A percentile compares a stretch with the other conserved stretches of the same genome.
Evolutionary conservation across 2,888 invertebrate species (phyloP).

Genomic region (Drosophila nr. fundita): DNA sequence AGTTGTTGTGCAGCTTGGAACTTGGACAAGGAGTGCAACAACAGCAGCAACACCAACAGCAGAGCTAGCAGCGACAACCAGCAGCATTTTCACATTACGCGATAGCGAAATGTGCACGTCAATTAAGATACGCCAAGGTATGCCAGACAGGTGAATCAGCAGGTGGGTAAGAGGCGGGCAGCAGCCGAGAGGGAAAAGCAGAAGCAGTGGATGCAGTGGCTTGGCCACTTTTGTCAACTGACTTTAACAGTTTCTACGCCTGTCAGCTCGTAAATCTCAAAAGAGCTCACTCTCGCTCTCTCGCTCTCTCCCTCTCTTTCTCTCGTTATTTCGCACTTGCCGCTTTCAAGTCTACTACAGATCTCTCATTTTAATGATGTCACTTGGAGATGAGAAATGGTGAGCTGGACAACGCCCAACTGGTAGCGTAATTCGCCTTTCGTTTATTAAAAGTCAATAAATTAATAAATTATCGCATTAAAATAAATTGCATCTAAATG

Average conservation of each 20-base stretch:
- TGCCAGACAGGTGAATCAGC: constrained; percentile 75
- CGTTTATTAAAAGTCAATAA: constrained; percentile 84
- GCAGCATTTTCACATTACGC: constrained; percentile 78
- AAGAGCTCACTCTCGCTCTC: constrained; percentile 6
- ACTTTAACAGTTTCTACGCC: constrained; percentile 80
- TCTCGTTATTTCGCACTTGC: background rate
- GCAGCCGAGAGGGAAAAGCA: constrained; percentile 2
- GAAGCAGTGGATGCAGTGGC: constrained; percentile 45
- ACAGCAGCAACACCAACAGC: constrained; percentile 19
- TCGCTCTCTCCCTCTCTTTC: background rate
- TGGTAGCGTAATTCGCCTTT: constrained; percentile 39
- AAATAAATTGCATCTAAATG: constrained; percentile 85
- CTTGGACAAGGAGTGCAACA: constrained; percentile 32
- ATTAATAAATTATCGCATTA: constrained; percentile 85
- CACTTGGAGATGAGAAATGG: background rate
- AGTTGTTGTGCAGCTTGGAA: constrained; percentile 49
- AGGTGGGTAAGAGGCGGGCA: constrained; percentile 41
- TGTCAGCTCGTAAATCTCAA: constrained; percentile 79
- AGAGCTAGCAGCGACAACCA: constrained; percentile 43
- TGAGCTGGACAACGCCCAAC: constrained; percentile 40
- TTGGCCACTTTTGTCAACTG: constrained; percentile 76
- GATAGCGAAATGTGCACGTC: constrained; percentile 82
- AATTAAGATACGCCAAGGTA: constrained; percentile 79
- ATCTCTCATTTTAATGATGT: constrained; percentile 15
- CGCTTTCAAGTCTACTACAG: background rate